Percentiles rank a stretch among this genome's conserved stretches.
phyloP scores from a whole-genome alignment of 2,888 invertebrate species.

The Athetis lepigone region DNA sequence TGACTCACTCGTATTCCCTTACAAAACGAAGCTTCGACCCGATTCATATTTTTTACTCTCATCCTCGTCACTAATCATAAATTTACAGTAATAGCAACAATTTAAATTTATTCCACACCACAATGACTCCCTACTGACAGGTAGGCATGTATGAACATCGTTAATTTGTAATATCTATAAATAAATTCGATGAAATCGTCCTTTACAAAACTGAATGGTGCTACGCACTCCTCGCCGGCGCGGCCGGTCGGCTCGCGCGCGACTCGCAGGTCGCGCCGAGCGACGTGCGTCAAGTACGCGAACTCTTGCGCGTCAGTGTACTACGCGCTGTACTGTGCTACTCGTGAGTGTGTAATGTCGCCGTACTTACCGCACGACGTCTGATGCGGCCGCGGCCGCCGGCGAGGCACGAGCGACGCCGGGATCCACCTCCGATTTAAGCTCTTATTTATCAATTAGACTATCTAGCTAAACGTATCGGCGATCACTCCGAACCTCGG shows the following conservation, averaged over 20 bases:
- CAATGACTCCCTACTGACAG: conserved; percentile 83
- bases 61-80: conserved; percentile 84
- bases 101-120: conserved; percentile 88
- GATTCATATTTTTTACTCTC: conserved; percentile 87
- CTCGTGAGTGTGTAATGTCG: conserved; percentile 66
- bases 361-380: conserved; percentile 78
- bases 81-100: conserved; percentile 89
- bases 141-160: conserved; percentile 84
- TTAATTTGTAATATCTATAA: conserved; percentile 89
- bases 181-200: conserved; percentile 91
- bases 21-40: conserved; percentile 86
- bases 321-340: conserved; percentile 56
- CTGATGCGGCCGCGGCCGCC: conserved; percentile 64
- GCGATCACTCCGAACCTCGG: conserved; percentile 82
- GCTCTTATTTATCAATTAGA: conserved; percentile 86
- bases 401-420: conserved; percentile 75
- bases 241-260: conserved; percentile 60
- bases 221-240: conserved; percentile 73
- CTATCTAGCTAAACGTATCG: conserved; percentile 85
- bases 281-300: conserved; percentile 50
- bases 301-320: conserved; percentile 29
- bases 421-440: conserved; percentile 81
- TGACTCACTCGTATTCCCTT: conserved; percentile 87
- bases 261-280: conserved; percentile 57
- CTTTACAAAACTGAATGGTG: conserved; percentile 81